Evolutionary conservation across 1,140 invertebrate species (phyloP).

Genomic region (Zaprionus vittiger): DNA sequence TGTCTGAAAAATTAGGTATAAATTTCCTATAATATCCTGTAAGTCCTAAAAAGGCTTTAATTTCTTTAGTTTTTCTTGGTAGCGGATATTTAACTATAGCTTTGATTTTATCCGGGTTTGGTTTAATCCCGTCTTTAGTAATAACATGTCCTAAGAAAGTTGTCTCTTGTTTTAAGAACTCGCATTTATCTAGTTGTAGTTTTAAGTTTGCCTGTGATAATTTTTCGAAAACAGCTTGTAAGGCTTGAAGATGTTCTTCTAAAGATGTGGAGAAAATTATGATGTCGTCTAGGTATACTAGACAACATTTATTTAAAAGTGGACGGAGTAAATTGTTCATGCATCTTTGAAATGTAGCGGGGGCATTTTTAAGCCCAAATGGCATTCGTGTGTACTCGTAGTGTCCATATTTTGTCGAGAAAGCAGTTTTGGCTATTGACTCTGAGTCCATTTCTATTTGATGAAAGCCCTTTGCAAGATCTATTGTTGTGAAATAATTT

Average conservation of each 20-base stretch:
- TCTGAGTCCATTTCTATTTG: constrained; percentile 79
- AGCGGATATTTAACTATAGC: constrained; percentile 54
- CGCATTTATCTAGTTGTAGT: too few relatives aligned
- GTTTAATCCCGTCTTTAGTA: too few relatives aligned
- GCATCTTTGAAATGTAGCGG: constrained; percentile 83
- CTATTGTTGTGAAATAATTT: constrained; percentile 62
- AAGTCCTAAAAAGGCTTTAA: constrained; percentile 21
- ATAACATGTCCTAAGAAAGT: too few relatives aligned
- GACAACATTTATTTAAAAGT: constrained; percentile 80
- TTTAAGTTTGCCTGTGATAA: constrained; percentile 44
- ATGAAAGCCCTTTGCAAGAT: constrained; percentile 85
- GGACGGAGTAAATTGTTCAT: constrained; percentile 61
- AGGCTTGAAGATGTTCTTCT: constrained; percentile 64
- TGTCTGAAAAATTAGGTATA: too few relatives aligned
- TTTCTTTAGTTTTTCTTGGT: constrained; percentile 55
- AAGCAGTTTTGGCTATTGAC: neutral
- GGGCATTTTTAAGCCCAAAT: constrained; percentile 55
- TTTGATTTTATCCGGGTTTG: constrained; percentile 54
- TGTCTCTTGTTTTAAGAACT: too few relatives aligned
- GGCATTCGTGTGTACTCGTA: constrained; percentile 19
- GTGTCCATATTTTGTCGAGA: constrained; percentile 1
- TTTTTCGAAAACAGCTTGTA: constrained; percentile 72
- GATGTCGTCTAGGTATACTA: constrained; percentile 56
- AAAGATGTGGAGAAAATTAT: constrained; percentile 74
- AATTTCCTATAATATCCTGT: neutral